These are phyloP conservation scores for Setophaga kirtlandii DNA, from an alignment of 2,113 vertebrate species.

Conservation along the genomic window DNA sequence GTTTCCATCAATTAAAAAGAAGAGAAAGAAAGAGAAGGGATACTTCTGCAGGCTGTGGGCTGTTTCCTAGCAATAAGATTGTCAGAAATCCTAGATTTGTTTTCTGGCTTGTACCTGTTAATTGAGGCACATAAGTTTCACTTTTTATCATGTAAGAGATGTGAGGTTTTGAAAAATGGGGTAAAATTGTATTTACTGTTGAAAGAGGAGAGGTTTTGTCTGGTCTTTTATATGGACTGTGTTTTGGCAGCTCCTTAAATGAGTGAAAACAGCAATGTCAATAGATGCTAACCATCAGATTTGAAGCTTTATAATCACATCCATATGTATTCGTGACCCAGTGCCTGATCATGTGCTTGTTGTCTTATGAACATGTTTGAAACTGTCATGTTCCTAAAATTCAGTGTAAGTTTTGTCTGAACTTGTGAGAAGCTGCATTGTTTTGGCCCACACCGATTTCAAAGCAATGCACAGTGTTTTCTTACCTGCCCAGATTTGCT, in stretches of 20 bases:
- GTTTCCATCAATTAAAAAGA: neutral
- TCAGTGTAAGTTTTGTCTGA: neutral
- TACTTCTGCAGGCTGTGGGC: neutral
- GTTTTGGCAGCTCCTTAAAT: neutral
- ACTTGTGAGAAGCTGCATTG: neutral
- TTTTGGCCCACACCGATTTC: neutral
- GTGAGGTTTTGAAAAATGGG: neutral
- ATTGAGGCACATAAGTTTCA: neutral
- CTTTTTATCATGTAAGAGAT: neutral
- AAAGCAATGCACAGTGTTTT: neutral
- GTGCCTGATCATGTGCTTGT: neutral
- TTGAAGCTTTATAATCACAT: neutral
- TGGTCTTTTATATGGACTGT: neutral
- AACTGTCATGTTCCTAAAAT: neutral
- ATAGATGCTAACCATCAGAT: neutral
- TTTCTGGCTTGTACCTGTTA: neutral
- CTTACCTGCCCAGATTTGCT: neutral
- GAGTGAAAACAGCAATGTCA: neutral
- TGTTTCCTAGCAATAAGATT: slow-evolving; percentile 2
- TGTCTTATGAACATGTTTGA: neutral
- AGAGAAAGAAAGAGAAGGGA: neutral
- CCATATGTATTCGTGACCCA: neutral
- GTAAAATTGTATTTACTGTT: neutral
- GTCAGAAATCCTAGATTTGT: neutral
- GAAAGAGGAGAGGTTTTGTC: neutral